Base-by-base conservation (phyloP, 2,888 invertebrate genomes). In the Seira musarum region DNA sequence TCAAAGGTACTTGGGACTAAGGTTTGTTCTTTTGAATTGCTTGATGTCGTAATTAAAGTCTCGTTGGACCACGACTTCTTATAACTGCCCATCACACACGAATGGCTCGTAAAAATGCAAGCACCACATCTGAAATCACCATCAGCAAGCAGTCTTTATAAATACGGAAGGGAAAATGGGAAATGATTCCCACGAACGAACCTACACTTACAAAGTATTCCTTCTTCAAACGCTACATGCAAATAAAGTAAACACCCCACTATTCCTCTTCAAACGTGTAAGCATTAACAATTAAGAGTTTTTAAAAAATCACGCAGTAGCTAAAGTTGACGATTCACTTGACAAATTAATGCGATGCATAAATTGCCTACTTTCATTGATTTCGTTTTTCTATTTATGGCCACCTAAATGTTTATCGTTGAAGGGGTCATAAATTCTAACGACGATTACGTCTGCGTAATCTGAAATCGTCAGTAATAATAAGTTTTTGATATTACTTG, bases 101-200 rank as follows among this genome's bases (percentile, higher is more conserved):
- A 67, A 21, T n/a, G n/a, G 40, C 40, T 40, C 40, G 40, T 40
- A 40, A 40, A 40, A 40, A 40, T 8, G 40, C 6, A 64, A 8
- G 19, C 6, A 64, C 40, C 6, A 40, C 40, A 40, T 40, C 40
- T 40, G 6, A 40, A 40, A 40, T 40, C 60, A 35, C 17, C 35
- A 35, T 6, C 46, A n/a, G n/a, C n/a, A n/a, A n/a, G n/a, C n/a
- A n/a, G n/a, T n/a, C n/a, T n/a, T n/a, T n/a, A 64, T 64, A 66
- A 67, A 65, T 49, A 64, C 65, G 82, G 75, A 79, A 77, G 80
- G 40, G 40, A 40, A 72, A 82, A 82, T 72, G 71, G 80, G 74
- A 82, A 82, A 77, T 80, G 68, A 82, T 82, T 82, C 82, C 82
- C 82, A 82, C 82, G 80, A 57, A 61, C 40, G 6, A n/a, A n/a